Conservation (phyloP, 2,113 vertebrate species). For the Charina bottae region DNA sequence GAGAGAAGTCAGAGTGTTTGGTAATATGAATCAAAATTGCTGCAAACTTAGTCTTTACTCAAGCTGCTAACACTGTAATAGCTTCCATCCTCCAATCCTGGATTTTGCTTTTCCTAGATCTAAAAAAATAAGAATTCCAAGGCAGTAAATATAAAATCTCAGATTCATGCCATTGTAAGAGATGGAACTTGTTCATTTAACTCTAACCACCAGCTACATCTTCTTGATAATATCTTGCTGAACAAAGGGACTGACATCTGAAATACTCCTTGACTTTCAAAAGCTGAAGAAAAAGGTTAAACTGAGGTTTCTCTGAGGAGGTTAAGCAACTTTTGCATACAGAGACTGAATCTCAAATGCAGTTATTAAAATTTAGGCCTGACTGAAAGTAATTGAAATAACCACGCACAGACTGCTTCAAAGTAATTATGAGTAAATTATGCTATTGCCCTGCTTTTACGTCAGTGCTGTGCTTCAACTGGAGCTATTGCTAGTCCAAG, state of each 20-base stretch:
- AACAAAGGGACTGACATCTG: background rate
- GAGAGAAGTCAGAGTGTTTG: background rate
- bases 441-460: background rate
- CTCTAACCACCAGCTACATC: conserved; percentile 10
- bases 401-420: background rate
- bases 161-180: background rate
- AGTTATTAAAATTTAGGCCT: background rate
- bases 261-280: background rate
- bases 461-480: background rate
- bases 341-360: background rate
- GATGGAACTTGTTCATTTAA: background rate
- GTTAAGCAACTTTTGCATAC: background rate
- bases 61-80: background rate
- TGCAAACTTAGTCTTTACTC: background rate
- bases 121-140: conserved; percentile 2
- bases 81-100: background rate
- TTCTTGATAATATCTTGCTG: background rate
- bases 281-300: background rate
- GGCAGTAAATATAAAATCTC: background rate
- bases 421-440: background rate
- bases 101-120: background rate
- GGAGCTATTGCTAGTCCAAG: background rate
- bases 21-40: background rate
- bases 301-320: background rate
- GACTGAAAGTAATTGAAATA: background rate